phyloP scores from a whole-genome alignment of 2,113 vertebrate genomes.

The mouse (Mus musculus) region DNA sequence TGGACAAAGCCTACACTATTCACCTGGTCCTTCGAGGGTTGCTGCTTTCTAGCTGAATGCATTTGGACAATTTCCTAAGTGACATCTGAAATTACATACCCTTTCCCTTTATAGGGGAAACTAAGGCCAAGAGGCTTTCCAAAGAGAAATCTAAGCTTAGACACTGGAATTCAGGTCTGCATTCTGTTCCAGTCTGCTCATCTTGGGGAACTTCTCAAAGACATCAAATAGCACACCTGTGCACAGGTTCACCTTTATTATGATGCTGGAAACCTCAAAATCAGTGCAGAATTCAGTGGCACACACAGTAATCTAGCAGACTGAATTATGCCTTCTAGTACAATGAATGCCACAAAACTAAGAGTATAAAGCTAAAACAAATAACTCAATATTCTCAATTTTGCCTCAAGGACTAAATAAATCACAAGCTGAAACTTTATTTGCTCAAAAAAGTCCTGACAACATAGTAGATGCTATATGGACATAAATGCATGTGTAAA shows the following conservation, averaged over 20 bases:
- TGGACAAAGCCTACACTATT: constrained; percentile 17
- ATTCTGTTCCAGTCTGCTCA: not conserved
- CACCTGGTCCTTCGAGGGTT: not conserved
- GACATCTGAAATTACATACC: constrained; percentile 20
- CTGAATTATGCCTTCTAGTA: not conserved
- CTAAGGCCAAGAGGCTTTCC: constrained; percentile 3
- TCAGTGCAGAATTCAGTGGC: not conserved
- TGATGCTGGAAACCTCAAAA: constrained; percentile 25
- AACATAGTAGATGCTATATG: not conserved
- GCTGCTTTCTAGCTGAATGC: not conserved
- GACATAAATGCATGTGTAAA: not conserved
- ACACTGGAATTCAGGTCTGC: not conserved
- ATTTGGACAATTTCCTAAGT: not conserved
- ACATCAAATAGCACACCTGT: not conserved
- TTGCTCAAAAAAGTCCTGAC: not conserved
- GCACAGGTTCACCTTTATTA: constrained; percentile 17
- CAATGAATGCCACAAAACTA: not conserved
- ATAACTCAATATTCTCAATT: constrained; percentile 5
- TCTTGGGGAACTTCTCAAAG: not conserved
- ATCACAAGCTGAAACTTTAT: constrained; percentile 30
- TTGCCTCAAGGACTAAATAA: not conserved
- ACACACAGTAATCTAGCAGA: not conserved
- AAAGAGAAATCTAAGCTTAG: not conserved
- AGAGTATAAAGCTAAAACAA: not conserved
- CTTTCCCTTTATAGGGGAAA: not conserved